Percentiles rank a stretch among this genome's conserved stretches.
Conservation (phyloP, 2,888 invertebrate species). For the Vannuccia rotundouncinata region DNA sequence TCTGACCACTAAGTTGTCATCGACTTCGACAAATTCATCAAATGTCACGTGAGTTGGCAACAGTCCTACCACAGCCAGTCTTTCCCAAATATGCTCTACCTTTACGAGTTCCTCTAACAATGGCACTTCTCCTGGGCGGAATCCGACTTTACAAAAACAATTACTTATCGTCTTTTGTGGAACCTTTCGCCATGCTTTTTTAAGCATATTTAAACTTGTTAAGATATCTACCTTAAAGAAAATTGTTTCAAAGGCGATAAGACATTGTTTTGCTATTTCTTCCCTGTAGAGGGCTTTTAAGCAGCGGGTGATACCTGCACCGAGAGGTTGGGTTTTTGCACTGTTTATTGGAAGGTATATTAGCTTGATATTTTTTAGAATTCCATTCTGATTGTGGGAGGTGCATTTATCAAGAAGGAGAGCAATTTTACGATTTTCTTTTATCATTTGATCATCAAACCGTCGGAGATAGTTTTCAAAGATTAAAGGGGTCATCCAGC, state of each 20-base stretch:
- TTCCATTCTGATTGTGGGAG: slow-evolving; percentile 34
- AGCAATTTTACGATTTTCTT: slow-evolving; percentile 38
- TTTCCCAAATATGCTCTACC: neutral
- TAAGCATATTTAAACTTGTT: neutral
- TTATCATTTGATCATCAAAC: slow-evolving; percentile 40
- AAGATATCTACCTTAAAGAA: neutral
- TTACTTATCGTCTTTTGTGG: neutral
- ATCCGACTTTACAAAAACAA: neutral
- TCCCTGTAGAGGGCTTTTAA: slow-evolving; percentile 40
- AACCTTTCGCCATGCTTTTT: neutral
- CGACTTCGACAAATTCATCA: neutral
- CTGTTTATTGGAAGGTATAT: slow-evolving; percentile 42
- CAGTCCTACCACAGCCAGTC: neutral
- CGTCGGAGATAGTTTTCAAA: slow-evolving; percentile 40
- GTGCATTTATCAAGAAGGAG: slow-evolving; percentile 41
- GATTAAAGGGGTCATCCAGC: slow-evolving; percentile 42
- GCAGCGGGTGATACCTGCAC: slow-evolving; percentile 42
- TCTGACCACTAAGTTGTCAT: neutral
- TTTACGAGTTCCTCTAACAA: neutral
- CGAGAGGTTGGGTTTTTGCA: slow-evolving; percentile 42
- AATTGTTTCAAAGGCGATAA: neutral
- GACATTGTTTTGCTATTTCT: neutral
- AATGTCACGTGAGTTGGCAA: neutral
- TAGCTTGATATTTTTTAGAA: slow-evolving; percentile 39
- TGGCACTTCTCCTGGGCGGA: neutral